Percentiles rank a stretch among this genome's conserved stretches.
phyloP scores from a whole-genome alignment of 1,140 invertebrate species.

The Lasioglossum baleicum region DNA sequence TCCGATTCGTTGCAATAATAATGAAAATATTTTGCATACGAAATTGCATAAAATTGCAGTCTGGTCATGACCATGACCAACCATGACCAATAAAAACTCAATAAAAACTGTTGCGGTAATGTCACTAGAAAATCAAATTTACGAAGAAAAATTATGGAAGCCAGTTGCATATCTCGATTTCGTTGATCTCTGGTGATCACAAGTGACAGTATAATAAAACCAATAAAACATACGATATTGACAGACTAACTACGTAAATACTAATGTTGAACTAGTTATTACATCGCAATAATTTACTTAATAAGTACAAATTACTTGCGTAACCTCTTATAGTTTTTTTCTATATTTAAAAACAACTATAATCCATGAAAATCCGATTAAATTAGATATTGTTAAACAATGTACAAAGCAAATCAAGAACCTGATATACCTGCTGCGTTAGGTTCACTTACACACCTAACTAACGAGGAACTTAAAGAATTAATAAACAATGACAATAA shows the following conservation, averaged over 20 bases:
- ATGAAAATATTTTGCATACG: no score
- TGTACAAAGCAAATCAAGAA: slow-evolving; percentile 70
- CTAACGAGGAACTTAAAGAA: slow-evolving; percentile 89
- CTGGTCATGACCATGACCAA: no score
- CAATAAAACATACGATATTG: not conserved
- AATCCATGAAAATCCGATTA: not conserved
- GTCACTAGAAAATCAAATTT: no score
- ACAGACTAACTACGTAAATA: not conserved
- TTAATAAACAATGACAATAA: slow-evolving; percentile 91
- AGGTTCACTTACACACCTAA: slow-evolving; percentile 81
- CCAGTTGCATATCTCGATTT: not conserved
- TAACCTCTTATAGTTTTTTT: not conserved
- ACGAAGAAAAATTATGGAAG: no score
- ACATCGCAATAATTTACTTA: not conserved
- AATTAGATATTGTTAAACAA: slow-evolving; percentile 39
- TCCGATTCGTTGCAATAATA: no score
- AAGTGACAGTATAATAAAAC: not conserved
- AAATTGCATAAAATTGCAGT: no score
- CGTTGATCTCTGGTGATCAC: not conserved
- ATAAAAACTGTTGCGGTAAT: no score
- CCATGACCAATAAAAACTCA: no score
- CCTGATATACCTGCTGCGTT: slow-evolving; percentile 78
- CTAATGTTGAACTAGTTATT: not conserved
- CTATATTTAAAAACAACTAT: not conserved
- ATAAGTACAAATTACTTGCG: not conserved